Base-by-base conservation (phyloP, 2,888 invertebrate genomes). In the Xanthia togata region DNA sequence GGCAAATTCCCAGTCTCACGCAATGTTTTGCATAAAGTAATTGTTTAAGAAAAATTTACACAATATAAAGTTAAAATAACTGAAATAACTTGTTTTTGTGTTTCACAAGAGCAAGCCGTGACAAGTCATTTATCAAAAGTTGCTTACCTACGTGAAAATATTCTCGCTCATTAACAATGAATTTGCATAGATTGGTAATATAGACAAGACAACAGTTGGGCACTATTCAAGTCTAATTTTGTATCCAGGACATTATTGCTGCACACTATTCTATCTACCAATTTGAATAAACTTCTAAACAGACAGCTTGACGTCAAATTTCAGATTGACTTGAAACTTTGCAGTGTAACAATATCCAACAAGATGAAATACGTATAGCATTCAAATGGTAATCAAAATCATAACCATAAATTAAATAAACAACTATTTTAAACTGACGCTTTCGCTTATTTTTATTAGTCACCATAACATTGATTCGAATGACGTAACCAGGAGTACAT, bases 1-100 rank as follows among this genome's bases (percentile, higher is more conserved):
- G 72, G 72, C 65, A 74, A 83, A 80, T 93, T 93, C 94, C 90
- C 93, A 94, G 91, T 93, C 94, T 75, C 93, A 93, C 93, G 92
- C 87, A 88, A 87, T 79, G 88, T 89, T 93, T 92, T 91, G 90
- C 92, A 92, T 93, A 92, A 88, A 90, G 77, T 85, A 92, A 93
- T 93, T 94, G 93, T 94, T 91, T 87, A 83, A 88, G 87, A 86
- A 72, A n/a, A 85, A 85, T 88, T 88, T 84, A 82, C 85, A 89
- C 85, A 87, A 81, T 80, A 83, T 86, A 79, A 79, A 86, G 83
- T 84, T 84, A 68, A 84, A 84, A 80, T 82, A 82, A 69, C 73
- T 81, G 60, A 60, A 71, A 65, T 73, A 76, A 75, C 78, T 50
- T 50, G 76, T 86, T 70, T 71, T 73, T 73, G 60, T 81, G 70